Percentiles rank a stretch among this genome's conserved stretches.
Conservation (phyloP, 2,888 invertebrate genomes). For the Tyria jacobaeae region DNA sequence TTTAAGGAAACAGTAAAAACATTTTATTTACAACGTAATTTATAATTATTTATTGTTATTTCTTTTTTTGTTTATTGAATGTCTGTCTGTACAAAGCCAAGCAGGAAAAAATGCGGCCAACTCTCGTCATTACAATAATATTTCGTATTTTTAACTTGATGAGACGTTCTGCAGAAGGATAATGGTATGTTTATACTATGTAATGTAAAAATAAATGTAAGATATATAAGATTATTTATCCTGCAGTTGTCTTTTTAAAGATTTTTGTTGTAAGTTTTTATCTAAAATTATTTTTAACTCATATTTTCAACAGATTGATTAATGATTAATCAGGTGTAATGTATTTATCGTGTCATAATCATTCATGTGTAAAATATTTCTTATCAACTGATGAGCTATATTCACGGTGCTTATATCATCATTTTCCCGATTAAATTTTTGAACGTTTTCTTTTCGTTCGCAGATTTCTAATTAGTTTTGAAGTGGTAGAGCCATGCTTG, state of each 20-base stretch:
- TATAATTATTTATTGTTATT: constrained; percentile 1
- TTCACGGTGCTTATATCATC: not conserved
- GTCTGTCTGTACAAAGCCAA: not conserved
- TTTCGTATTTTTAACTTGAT: not conserved
- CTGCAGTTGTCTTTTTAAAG: no score
- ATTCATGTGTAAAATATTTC: not conserved
- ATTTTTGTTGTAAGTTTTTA: no score
- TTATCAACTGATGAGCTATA: not conserved
- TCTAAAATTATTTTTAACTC: no score
- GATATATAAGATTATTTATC: no score
- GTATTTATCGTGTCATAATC: not conserved
- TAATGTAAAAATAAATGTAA: no score
- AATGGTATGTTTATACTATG: no score
- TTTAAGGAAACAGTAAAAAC: not conserved
- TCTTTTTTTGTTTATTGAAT: not conserved
- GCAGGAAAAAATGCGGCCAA: not conserved
- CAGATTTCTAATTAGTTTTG: not conserved
- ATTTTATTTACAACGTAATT: not conserved
- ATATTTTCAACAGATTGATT: not conserved
- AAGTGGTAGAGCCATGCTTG: no score
- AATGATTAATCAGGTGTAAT: not conserved
- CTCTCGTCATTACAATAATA: not conserved
- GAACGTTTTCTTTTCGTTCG: not conserved
- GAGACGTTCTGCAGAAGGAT: no score
- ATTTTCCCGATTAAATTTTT: not conserved